Percentiles rank a stretch among this genome's conserved stretches.
These are phyloP conservation scores for Cosmopolites sordidus DNA, from an alignment of 2,888 invertebrate genomes.

Conservation along the genomic window DNA sequence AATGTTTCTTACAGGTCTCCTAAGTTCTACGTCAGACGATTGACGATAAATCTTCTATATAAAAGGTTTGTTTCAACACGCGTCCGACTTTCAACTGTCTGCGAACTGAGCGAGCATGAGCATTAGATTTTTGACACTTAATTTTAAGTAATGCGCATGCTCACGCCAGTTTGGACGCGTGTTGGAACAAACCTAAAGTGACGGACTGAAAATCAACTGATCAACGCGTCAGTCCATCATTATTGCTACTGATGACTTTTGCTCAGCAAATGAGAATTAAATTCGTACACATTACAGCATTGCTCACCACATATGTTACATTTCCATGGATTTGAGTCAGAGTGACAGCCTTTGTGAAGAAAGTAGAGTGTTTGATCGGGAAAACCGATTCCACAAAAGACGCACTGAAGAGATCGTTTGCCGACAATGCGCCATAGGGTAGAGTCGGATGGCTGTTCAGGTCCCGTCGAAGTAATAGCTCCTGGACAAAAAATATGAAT, in stretches of 20 bases:
- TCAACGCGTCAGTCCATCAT: too few relatives aligned
- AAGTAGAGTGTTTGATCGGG: constrained; percentile 95
- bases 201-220: too few relatives aligned
- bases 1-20: too few relatives aligned
- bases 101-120: too few relatives aligned
- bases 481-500: constrained; percentile 11
- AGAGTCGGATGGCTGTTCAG: constrained; percentile 51
- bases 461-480: constrained; percentile 71
- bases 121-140: too few relatives aligned
- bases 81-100: too few relatives aligned
- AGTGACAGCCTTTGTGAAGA: constrained; percentile 96
- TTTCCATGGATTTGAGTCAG: constrained; percentile 94
- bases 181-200: too few relatives aligned
- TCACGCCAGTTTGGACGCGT: too few relatives aligned
- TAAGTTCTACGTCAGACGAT: too few relatives aligned
- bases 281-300: constrained; percentile 93
- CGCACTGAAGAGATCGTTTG: constrained; percentile 68
- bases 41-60: too few relatives aligned
- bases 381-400: constrained; percentile 90
- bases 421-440: constrained; percentile 49
- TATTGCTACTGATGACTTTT: constrained; percentile 74
- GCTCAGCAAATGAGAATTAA: constrained; percentile 92
- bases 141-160: too few relatives aligned
- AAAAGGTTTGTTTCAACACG: too few relatives aligned
- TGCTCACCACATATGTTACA: constrained; percentile 97